Percentiles rank a stretch among this genome's conserved stretches.
These are phyloP conservation scores for Frieseomelitta varia DNA, from an alignment of 1,140 invertebrate species.

Conservation along the genomic window DNA sequence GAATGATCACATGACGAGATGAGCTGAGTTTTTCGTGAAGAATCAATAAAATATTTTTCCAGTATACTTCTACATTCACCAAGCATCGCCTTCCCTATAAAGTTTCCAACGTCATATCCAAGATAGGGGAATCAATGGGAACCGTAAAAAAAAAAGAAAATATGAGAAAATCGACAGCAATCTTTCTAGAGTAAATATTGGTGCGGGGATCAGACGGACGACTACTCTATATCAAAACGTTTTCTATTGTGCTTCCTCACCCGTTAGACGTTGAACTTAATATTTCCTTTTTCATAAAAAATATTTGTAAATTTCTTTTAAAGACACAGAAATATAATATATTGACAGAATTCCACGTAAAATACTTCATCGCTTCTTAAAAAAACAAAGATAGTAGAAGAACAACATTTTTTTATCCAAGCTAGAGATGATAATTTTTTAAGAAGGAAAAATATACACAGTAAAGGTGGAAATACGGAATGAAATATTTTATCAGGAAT, in stretches of 20 bases:
- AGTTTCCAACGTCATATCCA: background rate
- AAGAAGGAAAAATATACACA: no score
- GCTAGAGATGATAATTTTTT: background rate
- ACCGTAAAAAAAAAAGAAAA: background rate
- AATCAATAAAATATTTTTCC: background rate
- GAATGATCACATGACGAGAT: background rate
- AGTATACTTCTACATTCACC: background rate
- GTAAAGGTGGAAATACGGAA: no score
- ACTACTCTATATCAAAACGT: background rate
- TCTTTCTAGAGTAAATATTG: constrained; percentile 24
- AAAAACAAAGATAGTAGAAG: background rate
- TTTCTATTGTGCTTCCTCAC: background rate
- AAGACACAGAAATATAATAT: background rate
- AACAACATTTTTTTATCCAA: background rate
- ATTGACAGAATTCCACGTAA: background rate
- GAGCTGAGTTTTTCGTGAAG: background rate
- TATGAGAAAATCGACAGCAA: background rate
- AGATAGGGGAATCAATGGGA: background rate
- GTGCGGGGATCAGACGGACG: background rate
- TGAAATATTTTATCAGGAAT: no score
- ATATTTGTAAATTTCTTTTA: background rate
- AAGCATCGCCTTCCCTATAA: background rate
- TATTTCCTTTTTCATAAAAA: background rate
- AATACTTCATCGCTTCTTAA: background rate
- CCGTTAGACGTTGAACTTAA: background rate